Evolutionary conservation across 2,888 invertebrate genomes (phyloP).

Genomic region (Diarsia brunnea): DNA sequence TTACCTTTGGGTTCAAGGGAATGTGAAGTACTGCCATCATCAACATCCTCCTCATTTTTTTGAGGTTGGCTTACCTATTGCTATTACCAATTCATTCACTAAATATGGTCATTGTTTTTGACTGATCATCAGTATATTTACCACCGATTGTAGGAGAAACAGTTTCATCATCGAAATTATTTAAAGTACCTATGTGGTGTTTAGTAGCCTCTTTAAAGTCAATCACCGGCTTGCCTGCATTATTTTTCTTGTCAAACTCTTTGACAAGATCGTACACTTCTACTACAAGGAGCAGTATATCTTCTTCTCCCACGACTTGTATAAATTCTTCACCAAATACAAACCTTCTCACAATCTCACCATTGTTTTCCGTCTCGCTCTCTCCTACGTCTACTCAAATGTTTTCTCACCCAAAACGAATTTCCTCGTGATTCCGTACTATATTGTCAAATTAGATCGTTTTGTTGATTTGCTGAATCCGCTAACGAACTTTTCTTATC

Average conservation of each 20-base stretch:
- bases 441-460: constrained; percentile 52
- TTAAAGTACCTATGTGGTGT: too few relatives aligned
- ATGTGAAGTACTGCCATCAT: not conserved
- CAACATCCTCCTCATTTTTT: not conserved
- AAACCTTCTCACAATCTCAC: not conserved
- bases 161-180: not conserved
- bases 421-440: constrained; percentile 32
- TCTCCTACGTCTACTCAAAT: constrained; percentile 11
- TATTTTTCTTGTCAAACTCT: not conserved
- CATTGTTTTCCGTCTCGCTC: not conserved
- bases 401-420: constrained; percentile 24
- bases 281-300: not conserved
- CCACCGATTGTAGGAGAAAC: not conserved
- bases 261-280: not conserved
- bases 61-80: not conserved
- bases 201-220: not conserved
- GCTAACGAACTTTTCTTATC: constrained; percentile 56
- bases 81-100: not conserved
- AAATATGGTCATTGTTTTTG: not conserved
- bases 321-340: not conserved
- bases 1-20: not conserved
- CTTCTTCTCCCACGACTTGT: not conserved
- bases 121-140: not conserved
- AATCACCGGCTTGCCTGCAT: not conserved
- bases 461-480: constrained; percentile 44